Conservation (phyloP, 2,888 invertebrate genomes). For the Slavum lentiscoides region DNA sequence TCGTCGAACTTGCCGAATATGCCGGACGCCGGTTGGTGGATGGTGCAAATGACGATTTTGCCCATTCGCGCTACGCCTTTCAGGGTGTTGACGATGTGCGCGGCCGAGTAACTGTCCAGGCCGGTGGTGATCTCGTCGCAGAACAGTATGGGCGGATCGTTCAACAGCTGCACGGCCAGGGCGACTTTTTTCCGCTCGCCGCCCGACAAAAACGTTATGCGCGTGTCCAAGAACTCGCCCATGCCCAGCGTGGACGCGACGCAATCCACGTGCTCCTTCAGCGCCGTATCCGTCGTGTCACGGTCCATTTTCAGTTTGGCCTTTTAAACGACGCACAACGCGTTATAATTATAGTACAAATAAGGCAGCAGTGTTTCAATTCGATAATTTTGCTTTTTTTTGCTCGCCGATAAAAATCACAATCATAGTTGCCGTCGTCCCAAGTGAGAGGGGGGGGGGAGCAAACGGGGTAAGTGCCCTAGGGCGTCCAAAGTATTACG, state of each 20-base stretch:
- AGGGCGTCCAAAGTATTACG: too few relatives aligned
- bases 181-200: constrained; percentile 86
- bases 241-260: constrained; percentile 71
- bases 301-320: constrained; percentile 76
- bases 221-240: constrained; percentile 70
- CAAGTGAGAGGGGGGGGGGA: too few relatives aligned
- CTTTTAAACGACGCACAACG: constrained; percentile 61
- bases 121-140: constrained; percentile 95
- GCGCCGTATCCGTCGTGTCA: background rate
- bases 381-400: too few relatives aligned
- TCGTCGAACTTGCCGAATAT: constrained; percentile 54
- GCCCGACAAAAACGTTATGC: constrained; percentile 79
- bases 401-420: too few relatives aligned
- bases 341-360: too few relatives aligned
- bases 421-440: too few relatives aligned
- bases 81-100: constrained; percentile 74
- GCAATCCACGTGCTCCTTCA: constrained; percentile 57
- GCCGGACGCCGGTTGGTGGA: constrained; percentile 55
- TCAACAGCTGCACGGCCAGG: constrained; percentile 85
- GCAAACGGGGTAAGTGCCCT: too few relatives aligned
- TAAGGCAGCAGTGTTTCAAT: too few relatives aligned
- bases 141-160: constrained; percentile 85
- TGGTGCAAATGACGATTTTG: constrained; percentile 54
- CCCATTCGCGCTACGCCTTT: constrained; percentile 64
- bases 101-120: constrained; percentile 86